These are phyloP conservation scores for Oppia nitens DNA, from an alignment of 1,140 invertebrate genomes.

Conservation along the genomic window DNA sequence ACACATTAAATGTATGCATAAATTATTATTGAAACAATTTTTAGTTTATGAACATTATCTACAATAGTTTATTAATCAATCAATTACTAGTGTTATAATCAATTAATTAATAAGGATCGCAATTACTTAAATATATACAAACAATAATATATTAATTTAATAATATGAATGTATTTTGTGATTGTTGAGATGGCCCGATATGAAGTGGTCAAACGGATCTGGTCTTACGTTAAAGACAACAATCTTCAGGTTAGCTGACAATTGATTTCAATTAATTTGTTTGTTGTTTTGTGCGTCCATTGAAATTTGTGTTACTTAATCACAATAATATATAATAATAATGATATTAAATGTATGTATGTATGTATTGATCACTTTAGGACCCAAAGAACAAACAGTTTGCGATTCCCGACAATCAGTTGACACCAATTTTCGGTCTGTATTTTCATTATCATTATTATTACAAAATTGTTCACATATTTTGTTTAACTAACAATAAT, in stretches of 20 bases:
- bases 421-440: slow-evolving; percentile 64
- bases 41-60: background rate
- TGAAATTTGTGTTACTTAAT: too few species aligned
- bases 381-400: slow-evolving; percentile 87
- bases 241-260: slow-evolving; percentile 41
- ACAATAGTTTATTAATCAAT: too few species aligned
- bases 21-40: background rate
- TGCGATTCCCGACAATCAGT: slow-evolving; percentile 75
- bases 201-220: slow-evolving; percentile 80
- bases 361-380: slow-evolving; percentile 25
- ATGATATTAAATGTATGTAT: too few species aligned
- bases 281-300: background rate
- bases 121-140: background rate
- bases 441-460: too few species aligned
- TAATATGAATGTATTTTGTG: background rate
- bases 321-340: too few species aligned
- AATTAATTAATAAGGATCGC: background rate
- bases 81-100: too few species aligned
- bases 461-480: too few species aligned
- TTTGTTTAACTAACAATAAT: too few species aligned
- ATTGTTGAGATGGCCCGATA: slow-evolving; percentile 61
- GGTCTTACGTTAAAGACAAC: slow-evolving; percentile 77
- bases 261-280: background rate
- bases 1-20: background rate
- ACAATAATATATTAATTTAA: background rate